phyloP scores from a whole-genome alignment of 1,140 invertebrate species.

The Drosophila sulfurigaster region DNA sequence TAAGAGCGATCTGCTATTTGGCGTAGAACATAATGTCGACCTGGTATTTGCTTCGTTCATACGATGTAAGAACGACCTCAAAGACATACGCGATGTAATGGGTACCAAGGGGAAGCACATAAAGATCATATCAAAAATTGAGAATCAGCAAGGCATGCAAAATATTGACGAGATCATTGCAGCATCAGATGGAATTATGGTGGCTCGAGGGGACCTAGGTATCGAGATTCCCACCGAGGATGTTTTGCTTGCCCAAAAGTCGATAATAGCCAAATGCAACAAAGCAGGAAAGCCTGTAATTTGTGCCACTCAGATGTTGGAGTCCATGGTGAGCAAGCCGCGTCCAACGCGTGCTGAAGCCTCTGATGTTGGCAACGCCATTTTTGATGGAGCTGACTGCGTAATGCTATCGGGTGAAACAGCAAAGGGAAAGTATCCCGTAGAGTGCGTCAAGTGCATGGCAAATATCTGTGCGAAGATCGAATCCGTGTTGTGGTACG shows the following conservation, averaged over 20 bases:
- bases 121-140: conserved; percentile 97
- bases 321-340: conserved; percentile 98
- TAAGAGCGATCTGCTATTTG: conserved; percentile 96
- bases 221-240: conserved; percentile 99
- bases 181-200: conserved; percentile 97
- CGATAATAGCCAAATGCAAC: conserved; percentile 96
- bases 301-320: conserved; percentile 98
- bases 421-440: conserved; percentile 97
- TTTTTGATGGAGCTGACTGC: conserved; percentile 98
- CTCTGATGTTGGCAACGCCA: conserved; percentile 98
- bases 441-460: conserved; percentile 86
- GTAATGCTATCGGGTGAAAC: conserved; percentile 99
- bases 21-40: conserved; percentile 96
- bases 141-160: conserved; percentile 97
- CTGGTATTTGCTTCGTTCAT: conserved; percentile 99
- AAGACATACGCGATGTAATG: conserved; percentile 94
- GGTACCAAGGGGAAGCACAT: conserved; percentile 96
- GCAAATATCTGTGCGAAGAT: conserved; percentile 58
- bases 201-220: conserved; percentile 97
- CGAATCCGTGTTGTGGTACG: conserved; percentile 65
- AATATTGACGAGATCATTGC: conserved; percentile 97
- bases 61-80: conserved; percentile 94
- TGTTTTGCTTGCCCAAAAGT: conserved; percentile 98
- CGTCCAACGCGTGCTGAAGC: conserved; percentile 97
- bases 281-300: conserved; percentile 97